These are phyloP conservation scores for Argyresthia albistria DNA, from an alignment of 2,888 invertebrate species.

Conservation along the genomic window DNA sequence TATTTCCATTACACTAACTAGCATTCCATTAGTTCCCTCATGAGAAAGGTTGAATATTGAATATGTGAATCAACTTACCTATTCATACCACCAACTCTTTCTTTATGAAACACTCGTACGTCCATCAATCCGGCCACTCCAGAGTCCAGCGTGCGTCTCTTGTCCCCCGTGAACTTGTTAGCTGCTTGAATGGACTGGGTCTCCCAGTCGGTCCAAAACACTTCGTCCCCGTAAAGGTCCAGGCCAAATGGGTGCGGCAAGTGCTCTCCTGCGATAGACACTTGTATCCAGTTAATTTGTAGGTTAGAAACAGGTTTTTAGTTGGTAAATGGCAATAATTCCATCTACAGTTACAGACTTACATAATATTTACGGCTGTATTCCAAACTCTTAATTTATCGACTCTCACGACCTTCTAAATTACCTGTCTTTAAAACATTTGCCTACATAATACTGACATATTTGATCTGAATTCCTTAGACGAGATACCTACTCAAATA, in stretches of 20 bases:
- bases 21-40: too few species aligned
- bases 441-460: too few species aligned
- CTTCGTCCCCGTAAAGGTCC: conserved; percentile 81
- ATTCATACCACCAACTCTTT: conserved; percentile 62
- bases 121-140: conserved; percentile 87
- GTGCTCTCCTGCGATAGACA: conserved; percentile 53
- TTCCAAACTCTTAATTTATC: too few species aligned
- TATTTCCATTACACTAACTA: too few species aligned
- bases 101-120: conserved; percentile 84
- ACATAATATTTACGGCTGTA: too few species aligned
- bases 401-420: too few species aligned
- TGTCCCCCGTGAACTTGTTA: conserved; percentile 80
- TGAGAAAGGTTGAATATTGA: too few species aligned
- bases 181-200: conserved; percentile 84
- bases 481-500: too few species aligned
- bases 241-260: conserved; percentile 87
- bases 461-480: too few species aligned
- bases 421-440: too few species aligned
- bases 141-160: conserved; percentile 76
- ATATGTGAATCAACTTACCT: conserved; percentile 23
- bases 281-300: neutral
- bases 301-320: neutral
- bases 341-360: too few species aligned
- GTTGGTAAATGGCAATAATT: too few species aligned
- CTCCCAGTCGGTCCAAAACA: conserved; percentile 92